A percentile compares a stretch with the other conserved stretches of the same genome.
Conservation (phyloP, 2,797 vertebrate species). For the Myripristis murdjan region DNA sequence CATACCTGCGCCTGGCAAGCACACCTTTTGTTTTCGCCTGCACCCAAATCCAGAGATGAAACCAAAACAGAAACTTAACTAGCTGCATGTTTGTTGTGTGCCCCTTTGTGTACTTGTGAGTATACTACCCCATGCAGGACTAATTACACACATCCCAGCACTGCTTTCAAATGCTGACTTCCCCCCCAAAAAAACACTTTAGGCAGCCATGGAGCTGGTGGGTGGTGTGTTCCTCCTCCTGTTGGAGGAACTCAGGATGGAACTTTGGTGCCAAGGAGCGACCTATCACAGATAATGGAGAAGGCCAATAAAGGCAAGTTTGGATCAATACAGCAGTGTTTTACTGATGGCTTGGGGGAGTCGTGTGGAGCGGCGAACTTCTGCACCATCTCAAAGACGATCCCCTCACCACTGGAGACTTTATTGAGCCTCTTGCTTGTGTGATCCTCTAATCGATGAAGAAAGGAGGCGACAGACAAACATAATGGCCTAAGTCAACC, state of each 20-base stretch:
- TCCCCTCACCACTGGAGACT: constrained; percentile 50
- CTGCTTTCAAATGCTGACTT: constrained; percentile 18
- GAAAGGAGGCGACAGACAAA: constrained; percentile 50
- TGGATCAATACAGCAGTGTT: constrained; percentile 68
- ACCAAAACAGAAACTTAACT: too few relatives aligned
- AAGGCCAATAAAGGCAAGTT: constrained; percentile 64
- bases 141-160: constrained; percentile 25
- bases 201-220: constrained; percentile 25
- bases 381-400: constrained; percentile 56
- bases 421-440: constrained; percentile 61
- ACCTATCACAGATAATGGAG: constrained; percentile 56
- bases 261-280: constrained; percentile 45
- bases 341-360: constrained; percentile 42
- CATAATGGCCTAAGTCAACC: constrained; percentile 34
- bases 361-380: constrained; percentile 65
- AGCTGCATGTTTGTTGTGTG: too few relatives aligned
- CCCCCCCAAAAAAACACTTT: constrained; percentile 40
- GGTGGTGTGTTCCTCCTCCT: constrained; percentile 44
- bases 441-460: constrained; percentile 61
- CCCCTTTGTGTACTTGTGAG: too few relatives aligned
- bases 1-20: too few relatives aligned
- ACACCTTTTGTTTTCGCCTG: too few relatives aligned
- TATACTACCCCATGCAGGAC: too few relatives aligned
- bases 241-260: constrained; percentile 48
- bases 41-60: too few relatives aligned